Conservation (phyloP, 1,140 invertebrate genomes). For the Conopomorpha cramerella region DNA sequence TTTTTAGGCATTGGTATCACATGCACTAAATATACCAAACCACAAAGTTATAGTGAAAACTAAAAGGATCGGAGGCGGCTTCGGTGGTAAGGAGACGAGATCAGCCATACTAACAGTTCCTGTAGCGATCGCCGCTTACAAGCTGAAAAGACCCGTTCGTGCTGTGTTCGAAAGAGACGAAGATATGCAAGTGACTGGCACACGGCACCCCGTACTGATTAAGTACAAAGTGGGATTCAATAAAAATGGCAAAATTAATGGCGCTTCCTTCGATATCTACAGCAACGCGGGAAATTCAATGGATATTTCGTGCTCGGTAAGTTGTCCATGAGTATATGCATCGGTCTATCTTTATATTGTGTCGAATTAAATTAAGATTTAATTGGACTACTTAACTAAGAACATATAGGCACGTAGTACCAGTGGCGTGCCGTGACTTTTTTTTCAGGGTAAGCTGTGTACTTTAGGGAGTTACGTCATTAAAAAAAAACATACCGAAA, state of each 20-base stretch:
- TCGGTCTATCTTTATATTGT: too few relatives aligned
- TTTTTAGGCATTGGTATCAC: slow-evolving; percentile 60
- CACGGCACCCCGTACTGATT: slow-evolving; percentile 76
- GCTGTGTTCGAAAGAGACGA: slow-evolving; percentile 81
- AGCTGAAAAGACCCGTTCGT: slow-evolving; percentile 70
- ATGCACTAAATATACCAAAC: slow-evolving; percentile 66
- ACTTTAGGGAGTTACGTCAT: too few relatives aligned
- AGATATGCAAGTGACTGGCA: slow-evolving; percentile 79
- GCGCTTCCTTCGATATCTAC: slow-evolving; percentile 66
- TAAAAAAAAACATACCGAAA: too few relatives aligned
- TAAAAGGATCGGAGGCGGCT: slow-evolving; percentile 82
- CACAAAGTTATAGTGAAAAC: slow-evolving; percentile 72
- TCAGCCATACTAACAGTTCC: slow-evolving; percentile 55
- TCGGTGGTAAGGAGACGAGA: slow-evolving; percentile 84
- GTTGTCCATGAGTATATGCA: slow-evolving; percentile 21
- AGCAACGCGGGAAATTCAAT: slow-evolving; percentile 71
- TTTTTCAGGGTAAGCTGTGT: too few relatives aligned
- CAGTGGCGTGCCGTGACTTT: too few relatives aligned
- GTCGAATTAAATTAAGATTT: too few relatives aligned
- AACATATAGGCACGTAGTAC: too few relatives aligned
- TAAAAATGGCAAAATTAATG: slow-evolving; percentile 65
- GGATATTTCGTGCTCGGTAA: slow-evolving; percentile 72
- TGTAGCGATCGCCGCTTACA: slow-evolving; percentile 62
- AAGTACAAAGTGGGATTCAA: slow-evolving; percentile 78
- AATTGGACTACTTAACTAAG: too few relatives aligned